These are phyloP conservation scores for Thereva nobilitata DNA, from an alignment of 2,888 invertebrate genomes.

Conservation along the genomic window DNA sequence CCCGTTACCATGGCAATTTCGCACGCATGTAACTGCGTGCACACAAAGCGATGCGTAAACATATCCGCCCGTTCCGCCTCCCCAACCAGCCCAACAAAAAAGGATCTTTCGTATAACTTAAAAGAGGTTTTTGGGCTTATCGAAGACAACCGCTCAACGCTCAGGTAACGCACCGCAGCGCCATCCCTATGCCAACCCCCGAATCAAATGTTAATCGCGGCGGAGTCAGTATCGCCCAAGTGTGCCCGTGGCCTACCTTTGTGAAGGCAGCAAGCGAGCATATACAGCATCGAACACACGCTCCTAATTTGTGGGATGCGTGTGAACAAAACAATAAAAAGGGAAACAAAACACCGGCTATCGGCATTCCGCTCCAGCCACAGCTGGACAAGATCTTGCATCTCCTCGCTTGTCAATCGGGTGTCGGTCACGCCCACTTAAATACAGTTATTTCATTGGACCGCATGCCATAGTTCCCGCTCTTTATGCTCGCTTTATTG, in stretches of 20 bases:
- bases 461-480: conserved; percentile 48
- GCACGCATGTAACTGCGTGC: conserved; percentile 17
- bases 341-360: conserved; percentile 15
- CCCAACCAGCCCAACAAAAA: neutral
- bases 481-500: conserved; percentile 25
- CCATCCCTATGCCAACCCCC: conserved; percentile 14
- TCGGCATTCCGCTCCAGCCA: conserved; percentile 15
- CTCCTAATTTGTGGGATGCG: conserved; percentile 38
- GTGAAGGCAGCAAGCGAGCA: too few relatives aligned
- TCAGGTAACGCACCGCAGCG: conserved; percentile 10
- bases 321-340: conserved; percentile 34
- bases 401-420: conserved; percentile 44
- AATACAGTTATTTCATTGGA: conserved; percentile 60
- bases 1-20: conserved; percentile 3
- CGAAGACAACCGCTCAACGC: conserved; percentile 4
- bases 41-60: neutral
- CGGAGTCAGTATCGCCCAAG: neutral
- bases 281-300: conserved; percentile 14
- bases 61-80: neutral
- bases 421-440: conserved; percentile 58
- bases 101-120: neutral
- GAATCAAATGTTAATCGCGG: conserved; percentile 6
- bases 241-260: neutral
- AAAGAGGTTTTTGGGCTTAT: neutral
- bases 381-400: conserved; percentile 17